A percentile compares a stretch with the other conserved stretches of the same genome.
Conservation (phyloP, 2,888 invertebrate genomes). For the Monoplex corrugatus region DNA sequence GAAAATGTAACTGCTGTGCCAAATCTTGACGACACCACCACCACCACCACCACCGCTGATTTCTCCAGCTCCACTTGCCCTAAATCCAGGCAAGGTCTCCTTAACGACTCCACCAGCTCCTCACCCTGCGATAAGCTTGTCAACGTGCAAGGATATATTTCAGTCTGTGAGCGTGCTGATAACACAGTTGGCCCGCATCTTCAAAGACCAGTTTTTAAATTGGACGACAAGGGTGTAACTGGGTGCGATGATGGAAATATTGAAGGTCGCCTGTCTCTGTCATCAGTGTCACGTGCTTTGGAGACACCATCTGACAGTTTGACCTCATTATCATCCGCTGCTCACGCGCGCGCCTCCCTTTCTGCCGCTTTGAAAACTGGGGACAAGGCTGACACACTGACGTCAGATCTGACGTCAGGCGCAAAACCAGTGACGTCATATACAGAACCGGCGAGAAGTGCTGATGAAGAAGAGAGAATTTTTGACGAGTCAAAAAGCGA, state of each 20-base stretch:
- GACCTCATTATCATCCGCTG: neutral
- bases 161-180: neutral
- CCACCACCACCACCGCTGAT: neutral
- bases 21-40: neutral
- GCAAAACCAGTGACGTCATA: too few species aligned
- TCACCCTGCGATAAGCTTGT: neutral
- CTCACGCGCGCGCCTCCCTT: neutral
- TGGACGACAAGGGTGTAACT: neutral
- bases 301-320: neutral
- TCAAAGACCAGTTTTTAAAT: neutral
- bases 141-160: neutral
- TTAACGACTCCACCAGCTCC: neutral
- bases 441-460: neutral
- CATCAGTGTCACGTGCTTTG: neutral
- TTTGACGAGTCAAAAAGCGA: neutral
- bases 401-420: neutral
- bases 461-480: too few species aligned
- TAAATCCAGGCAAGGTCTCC: neutral
- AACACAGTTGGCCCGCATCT: neutral
- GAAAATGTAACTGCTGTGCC: too few species aligned
- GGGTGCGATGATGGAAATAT: neutral
- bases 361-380: neutral
- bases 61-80: neutral
- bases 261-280: neutral
- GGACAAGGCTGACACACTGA: too few species aligned